A percentile compares a stretch with the other conserved stretches of the same genome.
Evolutionary conservation across 2,113 vertebrate species (phyloP).

Genomic region (Sylvilagus bachmani): DNA sequence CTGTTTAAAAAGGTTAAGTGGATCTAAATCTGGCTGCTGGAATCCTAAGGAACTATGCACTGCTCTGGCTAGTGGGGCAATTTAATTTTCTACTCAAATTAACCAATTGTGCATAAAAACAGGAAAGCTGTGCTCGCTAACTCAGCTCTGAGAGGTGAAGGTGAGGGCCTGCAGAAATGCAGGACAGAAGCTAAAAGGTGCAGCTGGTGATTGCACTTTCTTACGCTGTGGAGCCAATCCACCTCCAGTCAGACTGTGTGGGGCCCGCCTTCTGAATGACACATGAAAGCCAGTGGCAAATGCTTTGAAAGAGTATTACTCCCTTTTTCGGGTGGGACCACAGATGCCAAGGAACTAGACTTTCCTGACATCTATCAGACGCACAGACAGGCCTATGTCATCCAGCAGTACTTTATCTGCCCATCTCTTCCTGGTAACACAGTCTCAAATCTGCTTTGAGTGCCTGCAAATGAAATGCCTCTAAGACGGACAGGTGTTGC

Average conservation of each 20-base stretch:
- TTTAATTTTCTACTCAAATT: constrained; percentile 73
- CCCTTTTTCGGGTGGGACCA: background rate
- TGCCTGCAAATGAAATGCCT: background rate
- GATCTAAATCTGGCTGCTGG: constrained; percentile 43
- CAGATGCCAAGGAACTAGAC: background rate
- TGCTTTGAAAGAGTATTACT: background rate
- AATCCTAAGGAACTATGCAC: constrained; percentile 20
- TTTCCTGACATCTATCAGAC: constrained; percentile 8
- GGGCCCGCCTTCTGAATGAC: background rate
- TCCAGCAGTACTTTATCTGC: background rate
- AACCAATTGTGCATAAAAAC: constrained; percentile 19
- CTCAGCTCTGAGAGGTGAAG: background rate
- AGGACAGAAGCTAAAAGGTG: background rate
- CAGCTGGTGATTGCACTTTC: background rate
- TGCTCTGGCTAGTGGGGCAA: constrained; percentile 52
- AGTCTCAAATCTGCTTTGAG: background rate
- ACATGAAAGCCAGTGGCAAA: background rate
- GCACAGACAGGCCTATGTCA: background rate
- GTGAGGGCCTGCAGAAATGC: background rate
- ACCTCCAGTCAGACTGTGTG: background rate
- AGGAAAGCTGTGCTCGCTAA: background rate
- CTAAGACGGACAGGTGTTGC: background rate
- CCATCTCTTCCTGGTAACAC: background rate
- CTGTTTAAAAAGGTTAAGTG: constrained; percentile 69
- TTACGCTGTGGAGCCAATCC: background rate